These are phyloP conservation scores for Mechanitis messenoides DNA, from an alignment of 2,888 invertebrate species.

Conservation along the genomic window DNA sequence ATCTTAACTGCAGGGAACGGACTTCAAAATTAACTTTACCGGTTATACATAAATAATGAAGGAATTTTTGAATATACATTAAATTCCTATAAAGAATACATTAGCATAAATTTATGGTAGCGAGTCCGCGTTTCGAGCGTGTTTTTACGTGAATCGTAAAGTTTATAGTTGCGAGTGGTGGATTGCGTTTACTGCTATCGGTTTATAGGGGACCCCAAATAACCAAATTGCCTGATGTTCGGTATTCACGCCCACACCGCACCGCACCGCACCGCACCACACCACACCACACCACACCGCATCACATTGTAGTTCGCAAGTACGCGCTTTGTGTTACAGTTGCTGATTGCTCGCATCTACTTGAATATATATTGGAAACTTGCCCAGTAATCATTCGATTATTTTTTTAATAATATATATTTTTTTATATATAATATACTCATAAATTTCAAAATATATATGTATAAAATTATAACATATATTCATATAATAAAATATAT, in stretches of 20 bases:
- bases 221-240: conserved; percentile 69
- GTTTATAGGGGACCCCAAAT: conserved; percentile 75
- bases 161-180: conserved; percentile 76
- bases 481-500: no score
- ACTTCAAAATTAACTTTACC: conserved; percentile 76
- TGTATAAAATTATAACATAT: no score
- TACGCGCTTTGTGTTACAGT: no score
- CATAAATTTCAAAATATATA: no score
- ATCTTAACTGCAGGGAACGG: conserved; percentile 60
- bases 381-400: conserved; percentile 41
- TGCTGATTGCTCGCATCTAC: no score
- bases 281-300: no score
- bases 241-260: conserved; percentile 32
- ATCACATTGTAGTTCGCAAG: no score
- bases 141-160: conserved; percentile 78
- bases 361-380: conserved; percentile 44
- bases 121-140: conserved; percentile 73
- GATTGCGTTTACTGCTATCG: conserved; percentile 76
- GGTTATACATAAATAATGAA: conserved; percentile 76
- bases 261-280: conserved; percentile 8
- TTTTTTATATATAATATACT: no score
- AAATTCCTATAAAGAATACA: conserved; percentile 78
- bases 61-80: conserved; percentile 77
- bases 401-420: no score
- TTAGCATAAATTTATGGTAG: conserved; percentile 77